These are phyloP conservation scores for Diabrotica balteata DNA, from an alignment of 2,888 invertebrate genomes.

Conservation along the genomic window DNA sequence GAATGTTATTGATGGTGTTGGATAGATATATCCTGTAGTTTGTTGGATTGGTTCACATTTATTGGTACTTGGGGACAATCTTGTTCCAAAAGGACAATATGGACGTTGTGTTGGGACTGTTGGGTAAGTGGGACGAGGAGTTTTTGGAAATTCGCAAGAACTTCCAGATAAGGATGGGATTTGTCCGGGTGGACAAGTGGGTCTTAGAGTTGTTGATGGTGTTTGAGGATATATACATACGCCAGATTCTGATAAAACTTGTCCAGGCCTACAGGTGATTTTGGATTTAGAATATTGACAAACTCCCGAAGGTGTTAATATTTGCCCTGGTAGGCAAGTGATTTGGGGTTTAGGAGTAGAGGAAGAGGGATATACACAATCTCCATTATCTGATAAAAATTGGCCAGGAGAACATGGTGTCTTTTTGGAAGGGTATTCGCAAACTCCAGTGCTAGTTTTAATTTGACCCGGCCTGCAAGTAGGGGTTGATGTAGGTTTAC, in stretches of 20 bases:
- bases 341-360: slow-evolving; percentile 13
- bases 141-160: slow-evolving; percentile 33
- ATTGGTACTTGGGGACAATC: slow-evolving; percentile 21
- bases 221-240: slow-evolving; percentile 27
- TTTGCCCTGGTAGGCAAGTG: slow-evolving; percentile 27
- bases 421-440: slow-evolving; percentile 26
- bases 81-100: slow-evolving; percentile 21
- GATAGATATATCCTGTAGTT: slow-evolving; percentile 27
- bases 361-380: slow-evolving; percentile 15
- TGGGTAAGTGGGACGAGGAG: slow-evolving; percentile 2
- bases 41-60: slow-evolving; percentile 37
- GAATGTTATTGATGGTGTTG: slow-evolving; percentile 14
- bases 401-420: slow-evolving; percentile 14
- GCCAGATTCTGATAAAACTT: slow-evolving; percentile 29
- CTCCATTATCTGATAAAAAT: not conserved
- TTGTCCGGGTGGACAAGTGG: slow-evolving; percentile 25
- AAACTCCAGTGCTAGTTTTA: slow-evolving; percentile 25
- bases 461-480: slow-evolving; percentile 51
- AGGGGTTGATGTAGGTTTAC: slow-evolving; percentile 45
- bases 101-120: slow-evolving; percentile 8
- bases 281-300: slow-evolving; percentile 20
- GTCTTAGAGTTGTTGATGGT: not conserved
- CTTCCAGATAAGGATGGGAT: slow-evolving; percentile 26
- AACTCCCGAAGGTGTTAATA: slow-evolving; percentile 17
- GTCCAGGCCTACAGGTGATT: slow-evolving; percentile 35